Evolutionary conservation across 2,888 invertebrate genomes (phyloP).

Genomic region (Muscina levida): DNA sequence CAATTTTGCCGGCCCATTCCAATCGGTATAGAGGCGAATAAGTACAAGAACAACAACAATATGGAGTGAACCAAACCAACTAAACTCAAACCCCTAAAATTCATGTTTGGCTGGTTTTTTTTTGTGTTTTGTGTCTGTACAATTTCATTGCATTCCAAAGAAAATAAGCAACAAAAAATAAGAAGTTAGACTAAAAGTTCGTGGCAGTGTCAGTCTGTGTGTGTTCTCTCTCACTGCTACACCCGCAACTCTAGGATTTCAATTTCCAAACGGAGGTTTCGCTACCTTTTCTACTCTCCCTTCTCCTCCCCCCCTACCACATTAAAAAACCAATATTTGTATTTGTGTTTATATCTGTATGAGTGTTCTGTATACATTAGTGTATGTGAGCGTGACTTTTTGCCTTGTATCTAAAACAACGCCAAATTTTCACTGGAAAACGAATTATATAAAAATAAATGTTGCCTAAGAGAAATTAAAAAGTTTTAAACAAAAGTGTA

Average conservation of each 20-base stretch:
- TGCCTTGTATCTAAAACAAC: constrained; percentile 1
- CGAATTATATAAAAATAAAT: constrained; percentile 28
- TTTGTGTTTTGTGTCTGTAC: constrained; percentile 9
- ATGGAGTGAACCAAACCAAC: background rate
- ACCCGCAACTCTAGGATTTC: constrained; percentile 17
- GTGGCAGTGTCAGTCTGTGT: constrained; percentile 2
- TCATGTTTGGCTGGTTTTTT: constrained; percentile 5
- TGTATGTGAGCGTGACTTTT: constrained; percentile 42
- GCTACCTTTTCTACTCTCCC: background rate
- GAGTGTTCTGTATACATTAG: constrained; percentile 12
- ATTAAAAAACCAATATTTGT: constrained; percentile 9
- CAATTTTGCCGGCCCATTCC: too few species aligned
- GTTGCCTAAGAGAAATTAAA: background rate
- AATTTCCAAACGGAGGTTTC: constrained; percentile 3
- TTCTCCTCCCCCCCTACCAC: background rate
- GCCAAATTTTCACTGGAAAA: background rate
- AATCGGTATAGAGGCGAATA: background rate
- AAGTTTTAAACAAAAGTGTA: background rate
- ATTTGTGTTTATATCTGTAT: constrained; percentile 20
- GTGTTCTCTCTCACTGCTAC: background rate
- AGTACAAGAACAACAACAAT: background rate
- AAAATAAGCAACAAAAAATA: background rate
- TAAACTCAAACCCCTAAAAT: background rate
- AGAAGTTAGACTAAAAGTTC: background rate
- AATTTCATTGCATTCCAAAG: background rate